Base-by-base conservation (phyloP, 2,888 invertebrate genomes). In the Eucera pruinosa region DNA sequence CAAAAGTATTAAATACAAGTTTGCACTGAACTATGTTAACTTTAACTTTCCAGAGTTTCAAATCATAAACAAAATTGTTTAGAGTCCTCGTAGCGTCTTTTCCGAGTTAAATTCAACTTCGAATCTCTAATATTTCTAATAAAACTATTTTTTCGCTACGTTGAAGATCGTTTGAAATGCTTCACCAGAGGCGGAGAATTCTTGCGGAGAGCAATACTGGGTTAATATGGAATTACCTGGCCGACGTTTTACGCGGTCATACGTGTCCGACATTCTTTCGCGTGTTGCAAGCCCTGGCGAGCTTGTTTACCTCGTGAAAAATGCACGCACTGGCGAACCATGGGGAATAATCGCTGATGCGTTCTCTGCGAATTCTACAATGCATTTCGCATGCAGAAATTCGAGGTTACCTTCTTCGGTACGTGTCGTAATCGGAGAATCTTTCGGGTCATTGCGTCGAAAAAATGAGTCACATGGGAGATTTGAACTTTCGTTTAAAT, bases 191-290 rank as follows among this genome's bases (percentile, higher is more conserved):
- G 6, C 41, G n/a, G 39, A 52, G 57, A 71, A 52, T 58, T 64
- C 39, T 20, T 30, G 41, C 4, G 47, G 45, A 2, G 23, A 18
- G 15, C 23, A 11, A 64, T 76, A 69, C 36, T 64, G 57, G 72
- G 74, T 64, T 72, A 72, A 74, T 74, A 74, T 52, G 74, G 74
- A 71, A 74, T 74, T 74, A 74, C 64, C 72, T 45, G 36, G 25
- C 18, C 20, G 15, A 30, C 47, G 60, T 25, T 74, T 50, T 7
- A 13, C 57, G 13, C 25, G 23, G 41, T n/a, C 20, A n/a, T 58
- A 41, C 55, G 30, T 25, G 61, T 15, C 20, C 64, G 62, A 62
- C 64, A 82, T 82, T 77, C 60, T 72, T 80, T 70, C 61, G 77
- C 61, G 64, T 74, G 69, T 80, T 48, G 80, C 73, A 73, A 82